A percentile compares a stretch with the other conserved stretches of the same genome.
Evolutionary conservation across 1,140 invertebrate genomes (phyloP).

Genomic region (Rhopalosiphum padi): DNA sequence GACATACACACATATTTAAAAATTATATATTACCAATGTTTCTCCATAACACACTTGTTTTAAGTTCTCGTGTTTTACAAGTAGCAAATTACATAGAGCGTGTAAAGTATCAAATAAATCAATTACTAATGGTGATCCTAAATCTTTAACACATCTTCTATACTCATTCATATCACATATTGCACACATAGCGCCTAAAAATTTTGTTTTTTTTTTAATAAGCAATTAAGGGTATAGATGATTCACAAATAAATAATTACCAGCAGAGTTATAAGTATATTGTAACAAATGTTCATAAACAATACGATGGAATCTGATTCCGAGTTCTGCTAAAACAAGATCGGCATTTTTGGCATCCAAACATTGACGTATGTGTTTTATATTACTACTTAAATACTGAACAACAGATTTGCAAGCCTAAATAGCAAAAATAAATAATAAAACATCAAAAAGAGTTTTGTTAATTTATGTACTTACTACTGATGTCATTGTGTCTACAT

Average conservation of each 20-base stretch:
- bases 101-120: slow-evolving; percentile 93
- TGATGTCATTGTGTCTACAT: slow-evolving; percentile 77
- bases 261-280: slow-evolving; percentile 94
- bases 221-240: slow-evolving; percentile 1
- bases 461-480: slow-evolving; percentile 65
- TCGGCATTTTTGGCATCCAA: slow-evolving; percentile 94
- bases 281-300: slow-evolving; percentile 94
- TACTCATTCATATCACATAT: slow-evolving; percentile 98
- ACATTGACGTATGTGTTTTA: slow-evolving; percentile 80
- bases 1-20: neutral
- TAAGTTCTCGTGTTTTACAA: slow-evolving; percentile 96
- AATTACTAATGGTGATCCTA: slow-evolving; percentile 78
- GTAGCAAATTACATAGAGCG: slow-evolving; percentile 91
- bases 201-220: neutral
- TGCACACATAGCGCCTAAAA: slow-evolving; percentile 89
- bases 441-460: neutral
- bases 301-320: slow-evolving; percentile 88
- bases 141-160: slow-evolving; percentile 79
- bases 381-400: slow-evolving; percentile 80
- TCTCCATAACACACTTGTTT: slow-evolving; percentile 94
- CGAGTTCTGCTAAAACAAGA: slow-evolving; percentile 86
- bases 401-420: slow-evolving; percentile 89
- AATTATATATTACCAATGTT: slow-evolving; percentile 75
- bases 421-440: slow-evolving; percentile 27
- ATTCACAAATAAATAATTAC: slow-evolving; percentile 64